These are phyloP conservation scores for Pseudolaguvia tuberculata DNA, from an alignment of 2,113 vertebrate species.

Conservation along the genomic window DNA sequence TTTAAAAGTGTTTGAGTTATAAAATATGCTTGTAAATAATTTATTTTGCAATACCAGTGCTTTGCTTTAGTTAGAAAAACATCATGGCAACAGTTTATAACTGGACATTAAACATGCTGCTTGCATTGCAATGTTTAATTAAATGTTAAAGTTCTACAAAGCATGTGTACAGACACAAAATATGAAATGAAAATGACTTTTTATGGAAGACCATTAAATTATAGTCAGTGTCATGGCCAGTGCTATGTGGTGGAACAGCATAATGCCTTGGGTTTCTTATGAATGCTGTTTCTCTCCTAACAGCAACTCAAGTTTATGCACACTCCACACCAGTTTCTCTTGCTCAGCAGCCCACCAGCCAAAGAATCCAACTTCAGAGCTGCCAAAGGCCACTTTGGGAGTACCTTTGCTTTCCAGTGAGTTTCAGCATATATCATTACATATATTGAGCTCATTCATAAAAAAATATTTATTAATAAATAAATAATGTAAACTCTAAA, in stretches of 20 bases:
- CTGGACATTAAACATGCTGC: no score
- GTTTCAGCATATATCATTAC: slow-evolving; percentile 49
- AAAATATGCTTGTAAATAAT: slow-evolving; percentile 12
- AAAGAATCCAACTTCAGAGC: slow-evolving; percentile 91
- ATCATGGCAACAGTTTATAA: no score
- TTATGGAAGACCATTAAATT: not conserved
- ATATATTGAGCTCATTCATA: not conserved
- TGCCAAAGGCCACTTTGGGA: slow-evolving; percentile 87
- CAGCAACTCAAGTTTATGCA: slow-evolving; percentile 94
- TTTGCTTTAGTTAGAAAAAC: not conserved
- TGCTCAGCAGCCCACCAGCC: slow-evolving; percentile 91
- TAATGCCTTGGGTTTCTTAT: not conserved
- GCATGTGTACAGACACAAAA: no score
- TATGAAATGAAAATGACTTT: no score
- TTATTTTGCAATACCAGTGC: slow-evolving; percentile 1
- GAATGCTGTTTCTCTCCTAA: slow-evolving; percentile 43
- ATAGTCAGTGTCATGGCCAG: not conserved
- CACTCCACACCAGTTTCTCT: slow-evolving; percentile 85
- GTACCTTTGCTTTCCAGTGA: slow-evolving; percentile 91
- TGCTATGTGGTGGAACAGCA: not conserved
- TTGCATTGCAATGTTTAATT: not conserved
- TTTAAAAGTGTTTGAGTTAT: slow-evolving; percentile 1
- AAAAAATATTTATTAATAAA: not conserved
- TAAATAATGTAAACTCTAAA: not conserved
- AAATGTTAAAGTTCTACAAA: no score